Evolutionary conservation across 2,797 vertebrate species (phyloP).

Genomic region (Hipposideros larvatus): DNA sequence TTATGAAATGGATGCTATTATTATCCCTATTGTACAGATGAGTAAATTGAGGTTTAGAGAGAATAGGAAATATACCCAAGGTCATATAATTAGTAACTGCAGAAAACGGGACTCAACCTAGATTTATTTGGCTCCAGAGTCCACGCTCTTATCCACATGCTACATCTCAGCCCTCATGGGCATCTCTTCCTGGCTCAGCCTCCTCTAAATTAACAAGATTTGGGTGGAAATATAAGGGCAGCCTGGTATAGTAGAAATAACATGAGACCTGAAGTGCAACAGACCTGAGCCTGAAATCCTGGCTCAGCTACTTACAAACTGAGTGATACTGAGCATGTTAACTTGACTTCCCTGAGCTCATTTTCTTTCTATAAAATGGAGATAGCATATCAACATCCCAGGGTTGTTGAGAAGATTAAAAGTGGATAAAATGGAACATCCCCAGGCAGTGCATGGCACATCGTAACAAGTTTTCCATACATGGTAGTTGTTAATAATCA

Average conservation of each 20-base stretch:
- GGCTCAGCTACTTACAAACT: not conserved
- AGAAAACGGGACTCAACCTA: not conserved
- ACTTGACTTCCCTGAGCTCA: not conserved
- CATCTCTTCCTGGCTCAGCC: not conserved
- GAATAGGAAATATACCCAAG: not conserved
- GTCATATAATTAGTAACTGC: not conserved
- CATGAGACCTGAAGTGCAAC: not conserved
- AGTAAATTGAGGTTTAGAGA: constrained; percentile 35
- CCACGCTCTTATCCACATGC: not conserved
- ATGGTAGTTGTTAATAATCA: not conserved
- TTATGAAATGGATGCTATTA: not conserved
- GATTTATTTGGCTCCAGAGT: not conserved
- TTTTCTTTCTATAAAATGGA: not conserved
- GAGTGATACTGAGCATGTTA: not conserved
- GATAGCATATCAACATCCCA: not conserved
- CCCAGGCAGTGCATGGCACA: not conserved
- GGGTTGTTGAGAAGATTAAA: not conserved
- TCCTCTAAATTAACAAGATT: not conserved
- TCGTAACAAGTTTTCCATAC: not conserved
- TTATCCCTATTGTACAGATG: constrained; percentile 36
- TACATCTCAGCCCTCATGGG: not conserved
- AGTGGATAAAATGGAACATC: not conserved
- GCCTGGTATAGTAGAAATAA: not conserved
- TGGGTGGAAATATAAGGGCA: not conserved
- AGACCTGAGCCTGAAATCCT: not conserved